phyloP scores from a whole-genome alignment of 2,888 invertebrate species.

The Archips xylosteana region DNA sequence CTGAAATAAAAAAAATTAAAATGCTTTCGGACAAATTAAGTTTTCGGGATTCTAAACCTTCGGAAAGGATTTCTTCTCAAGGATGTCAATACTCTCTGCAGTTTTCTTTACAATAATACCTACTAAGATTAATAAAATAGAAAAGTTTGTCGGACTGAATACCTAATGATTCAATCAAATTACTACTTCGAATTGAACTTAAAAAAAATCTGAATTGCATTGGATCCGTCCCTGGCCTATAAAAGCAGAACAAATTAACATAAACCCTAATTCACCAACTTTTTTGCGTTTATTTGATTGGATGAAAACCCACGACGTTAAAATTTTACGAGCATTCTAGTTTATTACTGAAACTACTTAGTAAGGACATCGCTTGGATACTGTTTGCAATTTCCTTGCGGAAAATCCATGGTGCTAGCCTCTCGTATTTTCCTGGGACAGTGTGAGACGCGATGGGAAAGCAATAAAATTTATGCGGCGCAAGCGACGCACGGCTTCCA shows the following conservation, averaged over 20 bases:
- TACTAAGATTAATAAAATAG: too few relatives aligned
- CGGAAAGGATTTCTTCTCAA: too few relatives aligned
- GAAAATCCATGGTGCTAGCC: neutral
- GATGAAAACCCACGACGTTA: neutral
- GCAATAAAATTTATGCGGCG: constrained; percentile 38
- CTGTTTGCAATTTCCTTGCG: constrained; percentile 10
- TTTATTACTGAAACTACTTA: constrained; percentile 10
- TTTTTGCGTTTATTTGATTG: neutral
- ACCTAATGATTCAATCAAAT: too few relatives aligned
- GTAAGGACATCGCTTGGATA: neutral
- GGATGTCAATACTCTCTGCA: too few relatives aligned
- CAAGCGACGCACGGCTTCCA: constrained; percentile 35
- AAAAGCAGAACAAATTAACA: neutral
- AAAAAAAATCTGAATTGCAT: too few relatives aligned
- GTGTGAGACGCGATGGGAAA: constrained; percentile 15
- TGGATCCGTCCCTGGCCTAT: too few relatives aligned
- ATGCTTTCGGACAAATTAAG: too few relatives aligned
- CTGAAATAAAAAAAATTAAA: too few relatives aligned
- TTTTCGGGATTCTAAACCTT: too few relatives aligned
- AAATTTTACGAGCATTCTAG: neutral
- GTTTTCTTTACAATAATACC: too few relatives aligned
- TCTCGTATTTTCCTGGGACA: constrained; percentile 17
- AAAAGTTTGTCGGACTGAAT: too few relatives aligned
- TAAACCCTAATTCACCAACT: neutral
- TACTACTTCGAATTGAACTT: too few relatives aligned